Base-by-base conservation (phyloP, 2,797 vertebrate genomes). In the Ciconia nigra region DNA sequence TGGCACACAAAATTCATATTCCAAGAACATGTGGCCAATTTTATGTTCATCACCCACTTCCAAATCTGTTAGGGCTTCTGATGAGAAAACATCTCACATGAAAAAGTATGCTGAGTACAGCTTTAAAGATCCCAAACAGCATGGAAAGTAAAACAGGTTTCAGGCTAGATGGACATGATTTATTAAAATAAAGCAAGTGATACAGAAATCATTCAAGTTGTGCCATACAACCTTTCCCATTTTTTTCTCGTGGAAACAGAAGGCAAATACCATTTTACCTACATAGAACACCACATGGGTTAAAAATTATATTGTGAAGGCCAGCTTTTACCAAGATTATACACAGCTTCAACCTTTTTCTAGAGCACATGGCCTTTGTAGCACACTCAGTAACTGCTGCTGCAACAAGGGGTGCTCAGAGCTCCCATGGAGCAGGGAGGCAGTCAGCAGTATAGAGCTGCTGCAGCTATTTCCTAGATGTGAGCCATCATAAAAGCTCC, bases 341-440 rank as follows among this genome's bases (percentile, higher is more conserved):
- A 26, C 35, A 57, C 2, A 9, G 20, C 25, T 62, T 61, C 44
- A 63, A 21, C 4, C 4, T 41, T 66, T 46, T 31, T 7, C 49
- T 35, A 33, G 51, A 44, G 46, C 13, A 58, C 29, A 0, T 1
- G 14, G 58, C 26, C 25, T 87, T 57, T 46, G 41, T 5, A 47
- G 44, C 13, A 8, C 1, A 5, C 13, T 42, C 29, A 5, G 31
- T 22, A 39, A 28, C 31, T 69, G 41, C 29, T 63, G 11, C 62
- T 58, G n/a, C 33, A 71, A 20, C 33, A 54, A 42, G 15, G 29
- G 35, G 4, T 33, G 46, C 22, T 21, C 54, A 42, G 44, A 54
- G 65, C 8, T 46, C 18, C 55, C 7, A 13, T 0, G 0, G n/a
- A 51, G 24, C 41, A 59, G 13, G 28, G 51, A n/a, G 29, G 47